Evolutionary conservation across 2,888 invertebrate species (phyloP).

Genomic region (Diadromus collaris): DNA sequence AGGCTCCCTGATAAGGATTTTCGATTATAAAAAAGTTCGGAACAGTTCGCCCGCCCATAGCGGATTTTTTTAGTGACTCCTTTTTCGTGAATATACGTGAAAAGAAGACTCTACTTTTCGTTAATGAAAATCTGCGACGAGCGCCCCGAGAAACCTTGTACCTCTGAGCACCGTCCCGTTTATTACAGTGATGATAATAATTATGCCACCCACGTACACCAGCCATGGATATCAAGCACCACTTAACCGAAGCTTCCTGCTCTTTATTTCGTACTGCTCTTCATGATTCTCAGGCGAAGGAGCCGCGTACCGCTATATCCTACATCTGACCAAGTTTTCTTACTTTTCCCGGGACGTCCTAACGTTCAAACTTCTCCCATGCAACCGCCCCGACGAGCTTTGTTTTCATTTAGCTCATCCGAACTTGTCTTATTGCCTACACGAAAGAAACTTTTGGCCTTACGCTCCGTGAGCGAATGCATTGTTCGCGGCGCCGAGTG

Average conservation of each 20-base stretch:
- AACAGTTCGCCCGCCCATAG: not conserved
- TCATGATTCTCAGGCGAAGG: slow-evolving; percentile 15
- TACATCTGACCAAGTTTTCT: slow-evolving; percentile 14
- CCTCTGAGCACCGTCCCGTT: slow-evolving; percentile 14
- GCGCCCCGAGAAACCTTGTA: slow-evolving; percentile 4
- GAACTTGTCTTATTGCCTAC: slow-evolving; percentile 8
- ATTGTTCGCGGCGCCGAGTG: slow-evolving; percentile 46
- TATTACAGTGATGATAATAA: slow-evolving; percentile 34
- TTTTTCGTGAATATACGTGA: slow-evolving; percentile 26
- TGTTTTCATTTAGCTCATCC: slow-evolving; percentile 69
- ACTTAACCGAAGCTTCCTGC: slow-evolving; percentile 40
- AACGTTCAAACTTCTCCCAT: slow-evolving; percentile 14
- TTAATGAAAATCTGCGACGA: slow-evolving; percentile 45
- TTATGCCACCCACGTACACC: slow-evolving; percentile 43
- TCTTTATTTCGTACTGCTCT: slow-evolving; percentile 1
- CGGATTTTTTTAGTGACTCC: not conserved
- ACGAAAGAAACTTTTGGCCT: slow-evolving; percentile 53
- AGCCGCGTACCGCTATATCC: not conserved
- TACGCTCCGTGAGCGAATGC: slow-evolving; percentile 52
- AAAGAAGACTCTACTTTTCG: slow-evolving; percentile 15
- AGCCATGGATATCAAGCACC: slow-evolving; percentile 43
- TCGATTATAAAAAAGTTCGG: not conserved
- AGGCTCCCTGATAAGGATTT: not conserved
- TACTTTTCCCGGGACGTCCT: not conserved
- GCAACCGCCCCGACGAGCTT: slow-evolving; percentile 54